phyloP scores from a whole-genome alignment of 2,888 invertebrate species.

The Aleiodes alternator region DNA sequence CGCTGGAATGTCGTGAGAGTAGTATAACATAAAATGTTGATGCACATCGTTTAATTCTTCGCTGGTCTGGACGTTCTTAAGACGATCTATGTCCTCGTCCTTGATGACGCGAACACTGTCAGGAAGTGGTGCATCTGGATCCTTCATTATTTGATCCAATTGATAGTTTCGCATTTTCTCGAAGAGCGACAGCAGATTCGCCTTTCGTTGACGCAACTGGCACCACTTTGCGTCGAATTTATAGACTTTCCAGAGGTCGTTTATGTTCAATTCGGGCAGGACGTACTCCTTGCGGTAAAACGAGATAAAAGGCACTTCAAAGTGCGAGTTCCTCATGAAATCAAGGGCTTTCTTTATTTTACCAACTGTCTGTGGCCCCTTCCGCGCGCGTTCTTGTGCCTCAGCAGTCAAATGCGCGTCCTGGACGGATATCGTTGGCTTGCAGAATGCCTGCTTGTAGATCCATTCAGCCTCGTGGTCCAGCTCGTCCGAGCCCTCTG shows the following conservation, averaged over 20 bases:
- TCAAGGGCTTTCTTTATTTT: constrained; percentile 96
- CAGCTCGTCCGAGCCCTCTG: constrained; percentile 90
- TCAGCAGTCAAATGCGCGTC: constrained; percentile 78
- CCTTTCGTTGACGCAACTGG: constrained; percentile 89
- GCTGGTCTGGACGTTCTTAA: constrained; percentile 86
- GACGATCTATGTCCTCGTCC: constrained; percentile 89
- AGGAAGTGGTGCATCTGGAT: constrained; percentile 89
- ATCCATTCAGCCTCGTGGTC: constrained; percentile 99
- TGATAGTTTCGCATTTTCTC: constrained; percentile 96
- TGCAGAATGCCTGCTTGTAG: constrained; percentile 93
- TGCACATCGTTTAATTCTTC: constrained; percentile 96
- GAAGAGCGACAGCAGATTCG: constrained; percentile 87
- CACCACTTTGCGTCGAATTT: constrained; percentile 97
- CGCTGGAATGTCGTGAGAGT: constrained; percentile 87
- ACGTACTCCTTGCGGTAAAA: constrained; percentile 99
- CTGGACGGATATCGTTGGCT: constrained; percentile 88
- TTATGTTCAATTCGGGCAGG: constrained; percentile 93
- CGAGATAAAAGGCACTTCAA: constrained; percentile 98
- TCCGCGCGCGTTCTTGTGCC: constrained; percentile 78
- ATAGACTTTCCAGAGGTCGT: constrained; percentile 99
- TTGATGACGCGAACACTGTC: constrained; percentile 88
- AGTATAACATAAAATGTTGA: constrained; percentile 94
- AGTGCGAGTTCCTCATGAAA: constrained; percentile 95
- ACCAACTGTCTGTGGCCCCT: constrained; percentile 84
- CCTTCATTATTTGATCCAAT: constrained; percentile 86